Percentiles rank a stretch among this genome's conserved stretches.
Evolutionary conservation across 92 coral and sea anemone species (phyloP).

Genomic region (Palythoa grandis): DNA sequence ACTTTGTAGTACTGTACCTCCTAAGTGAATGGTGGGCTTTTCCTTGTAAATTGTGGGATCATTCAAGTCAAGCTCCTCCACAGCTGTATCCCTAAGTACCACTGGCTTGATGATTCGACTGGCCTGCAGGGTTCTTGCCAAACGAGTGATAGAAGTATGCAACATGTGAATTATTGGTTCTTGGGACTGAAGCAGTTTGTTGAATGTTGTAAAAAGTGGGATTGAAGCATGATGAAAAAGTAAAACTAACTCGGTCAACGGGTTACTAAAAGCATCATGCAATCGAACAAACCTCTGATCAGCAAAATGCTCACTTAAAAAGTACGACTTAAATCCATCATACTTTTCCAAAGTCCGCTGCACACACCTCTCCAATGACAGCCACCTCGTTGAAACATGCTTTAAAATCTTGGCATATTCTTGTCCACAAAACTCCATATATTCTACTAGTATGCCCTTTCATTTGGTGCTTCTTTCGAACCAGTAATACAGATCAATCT

Average conservation of each 20-base stretch:
- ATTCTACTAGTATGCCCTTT: constrained; percentile 46
- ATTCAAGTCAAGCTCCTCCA: constrained; percentile 39
- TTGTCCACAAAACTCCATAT: constrained; percentile 52
- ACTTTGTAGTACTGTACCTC: constrained; percentile 65
- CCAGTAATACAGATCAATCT: constrained; percentile 50
- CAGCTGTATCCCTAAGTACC: no score
- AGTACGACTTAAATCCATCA: constrained; percentile 43
- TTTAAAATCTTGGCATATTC: constrained; percentile 36
- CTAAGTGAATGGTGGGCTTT: constrained; percentile 28
- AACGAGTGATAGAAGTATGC: constrained; percentile 36
- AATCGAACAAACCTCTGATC: constrained; percentile 29
- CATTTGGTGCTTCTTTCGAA: constrained; percentile 43
- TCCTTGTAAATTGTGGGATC: constrained; percentile 43
- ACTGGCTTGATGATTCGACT: constrained; percentile 50
- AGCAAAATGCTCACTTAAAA: constrained; percentile 43
- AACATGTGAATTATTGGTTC: constrained; percentile 55
- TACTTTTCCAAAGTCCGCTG: constrained; percentile 44
- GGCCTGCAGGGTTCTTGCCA: constrained; percentile 48
- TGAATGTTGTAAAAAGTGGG: constrained; percentile 46
- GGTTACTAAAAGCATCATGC: constrained; percentile 21
- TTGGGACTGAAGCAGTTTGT: constrained; percentile 44
- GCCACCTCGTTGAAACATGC: constrained; percentile 46
- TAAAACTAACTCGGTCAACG: constrained; percentile 23
- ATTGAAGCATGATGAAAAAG: constrained; percentile 45
- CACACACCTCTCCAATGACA: constrained; percentile 48